phyloP scores from a whole-genome alignment of 92 coral and sea anemone species.

The Parazoanthus swiftii region DNA sequence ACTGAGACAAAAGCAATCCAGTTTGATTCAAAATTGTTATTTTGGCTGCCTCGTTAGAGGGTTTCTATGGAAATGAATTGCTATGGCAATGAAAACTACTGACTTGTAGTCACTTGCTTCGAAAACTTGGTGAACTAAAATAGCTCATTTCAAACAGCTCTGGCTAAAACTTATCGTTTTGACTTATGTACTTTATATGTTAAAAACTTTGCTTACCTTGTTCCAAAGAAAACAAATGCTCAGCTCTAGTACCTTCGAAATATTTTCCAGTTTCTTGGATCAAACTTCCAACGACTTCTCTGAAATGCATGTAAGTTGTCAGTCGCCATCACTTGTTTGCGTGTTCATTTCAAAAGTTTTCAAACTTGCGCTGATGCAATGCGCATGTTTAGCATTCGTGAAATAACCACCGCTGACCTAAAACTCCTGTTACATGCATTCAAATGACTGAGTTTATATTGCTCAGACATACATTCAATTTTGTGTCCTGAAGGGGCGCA shows the following conservation, averaged over 20 bases:
- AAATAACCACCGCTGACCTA: neutral
- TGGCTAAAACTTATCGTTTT: too few species aligned
- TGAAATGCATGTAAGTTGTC: neutral
- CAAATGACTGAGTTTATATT: too few species aligned
- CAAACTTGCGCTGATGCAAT: neutral
- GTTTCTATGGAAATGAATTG: constrained; percentile 25
- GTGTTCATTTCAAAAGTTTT: neutral
- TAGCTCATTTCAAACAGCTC: neutral
- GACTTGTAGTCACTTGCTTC: neutral
- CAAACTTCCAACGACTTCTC: constrained; percentile 5
- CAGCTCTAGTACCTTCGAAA: neutral
- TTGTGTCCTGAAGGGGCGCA: too few species aligned
- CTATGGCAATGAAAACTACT: constrained; percentile 10
- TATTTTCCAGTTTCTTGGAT: neutral
- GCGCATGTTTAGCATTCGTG: neutral
- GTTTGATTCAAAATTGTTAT: too few species aligned
- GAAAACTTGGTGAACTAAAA: neutral
- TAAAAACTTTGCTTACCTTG: neutral
- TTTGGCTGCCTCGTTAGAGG: too few species aligned
- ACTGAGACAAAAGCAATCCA: too few species aligned
- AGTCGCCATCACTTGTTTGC: constrained; percentile 25
- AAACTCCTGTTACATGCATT: neutral
- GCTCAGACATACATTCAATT: too few species aligned
- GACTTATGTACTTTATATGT: too few species aligned
- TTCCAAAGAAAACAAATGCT: neutral